Base-by-base conservation (phyloP, 1,140 invertebrate genomes). In the Nasonia longicornis region DNA sequence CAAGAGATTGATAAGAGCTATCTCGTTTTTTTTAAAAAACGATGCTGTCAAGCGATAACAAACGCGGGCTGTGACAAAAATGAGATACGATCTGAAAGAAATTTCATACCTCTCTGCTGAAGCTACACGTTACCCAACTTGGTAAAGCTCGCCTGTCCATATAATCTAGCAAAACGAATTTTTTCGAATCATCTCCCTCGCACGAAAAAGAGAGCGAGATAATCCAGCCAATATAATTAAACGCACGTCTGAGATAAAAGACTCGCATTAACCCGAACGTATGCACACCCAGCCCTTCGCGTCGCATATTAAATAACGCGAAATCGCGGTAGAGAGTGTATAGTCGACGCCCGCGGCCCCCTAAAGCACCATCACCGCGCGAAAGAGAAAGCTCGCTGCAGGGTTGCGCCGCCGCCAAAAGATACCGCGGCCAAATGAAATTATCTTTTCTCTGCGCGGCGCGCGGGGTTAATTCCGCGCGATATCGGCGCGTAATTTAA, bases 391-490 rank as follows among this genome's bases (percentile, higher is more conserved):
- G 84, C 75, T 73, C 74, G 38, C 77, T 73, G 66, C 78, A 75
- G 29, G 64, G 82, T 45, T 58, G 42, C 10, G 0, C 2, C 26
- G 7, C 16, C 66, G n/a, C 82, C 78, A 81, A 78, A 75, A 63
- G 83, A 74, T 71, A 74, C 80, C 80, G 79, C 80, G 80, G 86
- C 88, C 88, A 89, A 89, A 89, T 89, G 88, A 89, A 89, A 89
- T 89, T 89, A 89, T 86, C 89, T 84, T 74, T 52, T 31, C 86
- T 83, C 83, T 58, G 83, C 78, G 83, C 86, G 38, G 83, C 86
- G 87, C 86, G 31, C 31, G 84, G 83, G 84, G 86, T 86, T 89
- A 86, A 89, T 88, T 88, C 84, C 86, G 80, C 78, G 80, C 82
- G 84, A 84, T 86, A 84, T 83, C 84, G 84, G 81, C 83, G 79